Evolutionary conservation across 2,113 vertebrate genomes (phyloP).

Genomic region (Alaudala cheleensis): DNA sequence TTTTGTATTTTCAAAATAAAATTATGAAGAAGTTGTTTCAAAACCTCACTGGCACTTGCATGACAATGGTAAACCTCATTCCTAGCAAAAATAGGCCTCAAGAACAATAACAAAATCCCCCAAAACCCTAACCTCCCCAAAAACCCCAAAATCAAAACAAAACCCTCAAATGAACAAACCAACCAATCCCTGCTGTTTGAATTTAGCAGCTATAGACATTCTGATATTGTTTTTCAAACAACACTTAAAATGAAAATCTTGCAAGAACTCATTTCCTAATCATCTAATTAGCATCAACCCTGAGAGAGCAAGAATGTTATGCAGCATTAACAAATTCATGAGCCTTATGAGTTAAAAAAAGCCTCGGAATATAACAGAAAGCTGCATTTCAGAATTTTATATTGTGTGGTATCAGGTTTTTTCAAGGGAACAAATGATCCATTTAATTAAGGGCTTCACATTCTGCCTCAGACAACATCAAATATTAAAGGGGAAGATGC

Average conservation of each 20-base stretch:
- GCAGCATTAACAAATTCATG: slow-evolving; percentile 32
- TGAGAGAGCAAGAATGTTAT: not conserved
- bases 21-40: not conserved
- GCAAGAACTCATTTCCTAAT: not conserved
- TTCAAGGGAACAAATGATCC: slow-evolving; percentile 47
- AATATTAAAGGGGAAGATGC: slow-evolving; percentile 42
- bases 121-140: not conserved
- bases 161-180: not conserved
- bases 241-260: not conserved
- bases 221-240: slow-evolving; percentile 1
- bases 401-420: slow-evolving; percentile 9
- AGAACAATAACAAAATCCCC: not conserved
- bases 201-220: not conserved
- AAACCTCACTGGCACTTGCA: not conserved
- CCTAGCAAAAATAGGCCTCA: not conserved
- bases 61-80: not conserved
- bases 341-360: not conserved
- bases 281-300: slow-evolving; percentile 8
- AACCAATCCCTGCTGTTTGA: not conserved
- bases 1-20: not conserved
- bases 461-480: slow-evolving; percentile 40
- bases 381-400: slow-evolving; percentile 1
- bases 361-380: not conserved
- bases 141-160: not conserved
- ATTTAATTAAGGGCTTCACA: slow-evolving; percentile 23